A percentile compares a stretch with the other conserved stretches of the same genome.
phyloP scores from a whole-genome alignment of 2,797 vertebrate species.

The Ctenopoma kingsleyae region DNA sequence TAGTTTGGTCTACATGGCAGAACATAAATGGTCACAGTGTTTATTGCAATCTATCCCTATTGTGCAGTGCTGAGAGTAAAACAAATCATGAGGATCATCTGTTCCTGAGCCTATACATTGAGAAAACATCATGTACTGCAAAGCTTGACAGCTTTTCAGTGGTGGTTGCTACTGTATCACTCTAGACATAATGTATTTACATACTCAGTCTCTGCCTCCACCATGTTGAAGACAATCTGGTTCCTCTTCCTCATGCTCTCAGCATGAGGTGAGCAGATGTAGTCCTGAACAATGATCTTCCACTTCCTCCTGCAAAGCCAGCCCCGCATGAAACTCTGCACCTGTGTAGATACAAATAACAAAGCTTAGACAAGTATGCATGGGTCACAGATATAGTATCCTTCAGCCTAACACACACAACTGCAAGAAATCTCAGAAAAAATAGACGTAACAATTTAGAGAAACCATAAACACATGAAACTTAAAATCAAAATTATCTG shows the following conservation, averaged over 20 bases:
- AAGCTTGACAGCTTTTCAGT: conserved; percentile 21
- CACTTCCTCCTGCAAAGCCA: conserved; percentile 97
- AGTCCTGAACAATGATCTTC: conserved; percentile 98
- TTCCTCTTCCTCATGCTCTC: conserved; percentile 98
- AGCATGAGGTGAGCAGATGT: conserved; percentile 95
- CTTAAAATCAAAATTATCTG: not conserved
- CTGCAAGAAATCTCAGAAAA: not conserved
- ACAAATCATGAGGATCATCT: not conserved
- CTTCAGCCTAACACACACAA: not conserved
- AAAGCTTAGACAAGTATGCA: not conserved
- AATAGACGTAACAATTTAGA: not conserved
- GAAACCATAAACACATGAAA: not conserved
- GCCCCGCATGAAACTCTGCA: conserved; percentile 97
- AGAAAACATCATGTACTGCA: conserved; percentile 1
- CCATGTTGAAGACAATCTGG: conserved; percentile 98
- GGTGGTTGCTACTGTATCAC: not conserved
- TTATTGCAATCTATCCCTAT: not conserved
- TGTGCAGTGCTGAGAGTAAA: not conserved
- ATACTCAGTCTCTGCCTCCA: conserved; percentile 93
- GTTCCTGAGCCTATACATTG: not conserved
- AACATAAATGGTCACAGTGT: not conserved
- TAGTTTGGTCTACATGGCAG: too few relatives aligned
- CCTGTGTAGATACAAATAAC: conserved; percentile 74
- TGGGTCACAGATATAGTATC: not conserved
- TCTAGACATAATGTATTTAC: conserved; percentile 49